phyloP scores from a whole-genome alignment of 2,888 invertebrate species.

The Eilema sororculum region DNA sequence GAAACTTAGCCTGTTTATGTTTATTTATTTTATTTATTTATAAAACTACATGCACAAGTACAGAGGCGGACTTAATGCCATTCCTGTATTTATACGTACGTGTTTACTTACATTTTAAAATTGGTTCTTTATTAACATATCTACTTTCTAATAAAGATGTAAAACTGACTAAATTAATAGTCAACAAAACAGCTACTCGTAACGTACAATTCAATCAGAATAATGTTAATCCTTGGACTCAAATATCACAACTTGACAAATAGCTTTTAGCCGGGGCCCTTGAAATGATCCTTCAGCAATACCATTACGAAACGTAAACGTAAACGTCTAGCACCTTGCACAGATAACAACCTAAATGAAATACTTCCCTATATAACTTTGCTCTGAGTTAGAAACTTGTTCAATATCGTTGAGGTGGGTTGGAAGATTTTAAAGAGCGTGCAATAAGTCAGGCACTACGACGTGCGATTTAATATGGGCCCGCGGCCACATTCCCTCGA shows the following conservation, averaged over 20 bases:
- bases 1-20: no score
- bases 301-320: background rate
- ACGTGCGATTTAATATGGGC: slow-evolving; percentile 59
- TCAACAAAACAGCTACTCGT: background rate
- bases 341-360: slow-evolving; percentile 25
- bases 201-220: background rate
- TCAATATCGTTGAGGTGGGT: slow-evolving; percentile 56
- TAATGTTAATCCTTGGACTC: background rate
- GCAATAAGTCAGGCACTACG: slow-evolving; percentile 52
- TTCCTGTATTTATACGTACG: no score
- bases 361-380: slow-evolving; percentile 34
- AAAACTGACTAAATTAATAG: background rate
- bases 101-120: no score
- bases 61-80: no score
- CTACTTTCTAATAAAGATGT: background rate
- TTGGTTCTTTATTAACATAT: no score
- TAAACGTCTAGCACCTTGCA: background rate
- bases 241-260: background rate
- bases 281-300: background rate
- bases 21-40: no score
- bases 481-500: slow-evolving; percentile 44
- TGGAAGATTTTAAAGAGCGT: slow-evolving; percentile 56
- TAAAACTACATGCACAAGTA: no score
- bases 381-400: slow-evolving; percentile 53
- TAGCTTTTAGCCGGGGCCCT: background rate